Evolutionary conservation across 2,113 vertebrate species (phyloP), one percentile per base, ranked within the genome.

Genomic region (Calidris pugnax): DNA sequence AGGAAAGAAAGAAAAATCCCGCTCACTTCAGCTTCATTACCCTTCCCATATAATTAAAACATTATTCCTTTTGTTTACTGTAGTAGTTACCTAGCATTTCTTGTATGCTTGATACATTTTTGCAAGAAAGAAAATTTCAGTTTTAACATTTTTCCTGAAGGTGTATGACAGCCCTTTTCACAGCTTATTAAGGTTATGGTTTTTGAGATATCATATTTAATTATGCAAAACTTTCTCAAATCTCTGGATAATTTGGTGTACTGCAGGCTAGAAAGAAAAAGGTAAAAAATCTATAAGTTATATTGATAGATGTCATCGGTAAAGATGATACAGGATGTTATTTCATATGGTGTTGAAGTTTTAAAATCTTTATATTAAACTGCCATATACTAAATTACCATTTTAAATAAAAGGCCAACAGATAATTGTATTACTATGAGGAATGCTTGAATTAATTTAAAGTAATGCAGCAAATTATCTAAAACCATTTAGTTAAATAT

Each of bases 391-490:
- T 59, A 19, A 94, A 73, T 80, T 94, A 83, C 28, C 32, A 59
- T 83, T 74, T 95, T 75, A 94, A 95, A 93, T 89, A 87, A 95
- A 94, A 95, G 53, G 19, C 74, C 89, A 89, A 74, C 30, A 93
- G 67, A 69, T 93, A 92, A 92, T 88, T 86, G 33, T 63, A 56
- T 95, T 85, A 56, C 68, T 86, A 81, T 24, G 12, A 95, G 37
- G 45, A 90, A 62, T 35, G 33, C 35, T 93, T 76, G n/a, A 74
- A 79, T 48, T 94, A 90, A 87, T 97, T 95, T 96, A 60, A 93
- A 87, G 27, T 73, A 95, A 95, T 90, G 60, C 68, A 90, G 59
- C 68, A 94, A 96, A 97, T 96, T 69, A 95, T 82, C 79, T 92
- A 71, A 96, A 95, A 82, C 19, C 33, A 85, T 92, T 97, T 94